Percentiles rank a stretch among this genome's conserved stretches.
These are phyloP conservation scores for Ovis canadensis DNA, from an alignment of 2,113 vertebrate species.

Conservation along the genomic window DNA sequence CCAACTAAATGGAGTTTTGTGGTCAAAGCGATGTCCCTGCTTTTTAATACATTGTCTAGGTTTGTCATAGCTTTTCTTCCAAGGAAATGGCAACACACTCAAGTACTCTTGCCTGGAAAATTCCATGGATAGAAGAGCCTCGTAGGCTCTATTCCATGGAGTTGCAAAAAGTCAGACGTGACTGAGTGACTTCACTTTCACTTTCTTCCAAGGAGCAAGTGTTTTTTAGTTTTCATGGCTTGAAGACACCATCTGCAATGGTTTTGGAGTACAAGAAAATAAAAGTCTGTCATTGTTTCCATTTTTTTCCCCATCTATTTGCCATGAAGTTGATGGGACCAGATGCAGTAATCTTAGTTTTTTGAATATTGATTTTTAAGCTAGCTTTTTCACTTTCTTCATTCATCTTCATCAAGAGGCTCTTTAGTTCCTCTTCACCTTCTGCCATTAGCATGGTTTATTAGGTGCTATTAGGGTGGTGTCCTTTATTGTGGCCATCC, in stretches of 20 bases:
- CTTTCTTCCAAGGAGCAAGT: neutral
- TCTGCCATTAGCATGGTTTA: neutral
- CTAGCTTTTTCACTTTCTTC: neutral
- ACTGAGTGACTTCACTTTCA: neutral
- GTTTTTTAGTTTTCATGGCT: neutral
- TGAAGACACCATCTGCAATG: neutral
- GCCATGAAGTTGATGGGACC: neutral
- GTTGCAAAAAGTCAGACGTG: neutral
- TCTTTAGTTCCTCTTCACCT: neutral
- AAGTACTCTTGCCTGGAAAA: neutral
- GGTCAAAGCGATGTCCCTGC: neutral
- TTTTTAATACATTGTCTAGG: neutral
- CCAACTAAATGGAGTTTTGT: neutral
- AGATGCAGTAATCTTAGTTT: neutral
- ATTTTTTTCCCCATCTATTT: neutral
- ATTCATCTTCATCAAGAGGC: neutral
- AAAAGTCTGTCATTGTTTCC: neutral
- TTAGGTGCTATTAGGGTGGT: neutral
- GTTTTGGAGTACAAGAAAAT: neutral
- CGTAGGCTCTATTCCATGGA: neutral
- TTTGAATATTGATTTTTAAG: neutral
- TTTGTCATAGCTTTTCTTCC: neutral
- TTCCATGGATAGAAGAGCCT: neutral
- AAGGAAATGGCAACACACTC: neutral
- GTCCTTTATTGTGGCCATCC: neutral